Evolutionary conservation across 1,140 invertebrate genomes (phyloP).

Genomic region (Ladona fulva): DNA sequence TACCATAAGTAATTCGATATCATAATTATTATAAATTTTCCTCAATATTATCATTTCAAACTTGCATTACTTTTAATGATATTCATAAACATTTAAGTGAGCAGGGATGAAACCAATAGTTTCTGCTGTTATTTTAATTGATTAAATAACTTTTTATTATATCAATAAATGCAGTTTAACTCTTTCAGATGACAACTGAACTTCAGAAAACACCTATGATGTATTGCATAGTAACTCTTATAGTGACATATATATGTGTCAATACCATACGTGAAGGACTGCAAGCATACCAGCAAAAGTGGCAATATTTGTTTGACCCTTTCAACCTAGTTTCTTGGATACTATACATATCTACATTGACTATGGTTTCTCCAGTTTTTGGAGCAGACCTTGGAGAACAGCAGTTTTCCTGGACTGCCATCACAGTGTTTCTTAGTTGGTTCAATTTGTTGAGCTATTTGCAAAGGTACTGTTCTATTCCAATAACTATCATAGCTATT

Average conservation of each 20-base stretch:
- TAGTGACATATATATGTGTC: conserved; percentile 58
- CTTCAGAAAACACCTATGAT: not conserved
- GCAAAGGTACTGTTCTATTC: conserved; percentile 56
- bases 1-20: too few relatives aligned
- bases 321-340: conserved; percentile 66
- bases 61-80: too few relatives aligned
- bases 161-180: too few relatives aligned
- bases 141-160: too few relatives aligned
- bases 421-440: conserved; percentile 80
- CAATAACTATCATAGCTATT: too few relatives aligned
- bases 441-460: conserved; percentile 75
- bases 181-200: too few relatives aligned
- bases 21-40: too few relatives aligned
- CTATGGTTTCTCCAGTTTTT: conserved; percentile 51
- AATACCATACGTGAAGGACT: conserved; percentile 62
- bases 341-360: conserved; percentile 52
- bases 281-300: conserved; percentile 67
- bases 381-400: conserved; percentile 37
- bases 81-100: too few relatives aligned
- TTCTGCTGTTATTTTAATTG: too few relatives aligned
- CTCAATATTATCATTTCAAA: too few relatives aligned
- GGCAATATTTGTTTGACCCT: conserved; percentile 60
- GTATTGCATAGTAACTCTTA: conserved; percentile 48
- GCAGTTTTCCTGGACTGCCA: conserved; percentile 59
- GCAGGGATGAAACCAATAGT: too few relatives aligned